These are phyloP conservation scores for Gulo gulo DNA, from an alignment of 2,113 vertebrate species.

Conservation along the genomic window DNA sequence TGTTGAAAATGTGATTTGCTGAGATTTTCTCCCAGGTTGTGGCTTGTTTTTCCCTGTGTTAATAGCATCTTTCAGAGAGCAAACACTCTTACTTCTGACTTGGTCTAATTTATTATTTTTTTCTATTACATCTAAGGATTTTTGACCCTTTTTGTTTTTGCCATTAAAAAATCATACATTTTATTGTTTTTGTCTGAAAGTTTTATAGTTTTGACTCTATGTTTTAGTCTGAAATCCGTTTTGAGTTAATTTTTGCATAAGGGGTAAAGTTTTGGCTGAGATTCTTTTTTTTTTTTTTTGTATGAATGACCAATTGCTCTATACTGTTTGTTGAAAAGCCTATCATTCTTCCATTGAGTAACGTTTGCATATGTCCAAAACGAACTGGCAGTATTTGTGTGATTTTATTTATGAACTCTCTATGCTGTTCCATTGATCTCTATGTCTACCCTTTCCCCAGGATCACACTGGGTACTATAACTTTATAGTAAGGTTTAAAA, in stretches of 20 bases:
- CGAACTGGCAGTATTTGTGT: not conserved
- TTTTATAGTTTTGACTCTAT: not conserved
- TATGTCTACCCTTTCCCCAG: not conserved
- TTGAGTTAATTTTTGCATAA: conserved; percentile 28
- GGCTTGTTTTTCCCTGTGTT: not conserved
- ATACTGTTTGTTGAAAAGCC: not conserved
- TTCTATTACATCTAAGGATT: not conserved
- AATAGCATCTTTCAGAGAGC: not conserved
- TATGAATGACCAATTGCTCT: not conserved
- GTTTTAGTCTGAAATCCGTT: not conserved
- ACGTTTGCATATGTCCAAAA: not conserved
- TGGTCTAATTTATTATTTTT: not conserved
- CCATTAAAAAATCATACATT: not conserved
- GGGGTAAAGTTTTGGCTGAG: not conserved
- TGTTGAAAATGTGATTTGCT: not conserved
- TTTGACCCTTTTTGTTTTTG: not conserved
- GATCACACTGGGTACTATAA: not conserved
- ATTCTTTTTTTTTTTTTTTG: not conserved
- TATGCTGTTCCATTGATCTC: not conserved
- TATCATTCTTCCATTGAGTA: not conserved
- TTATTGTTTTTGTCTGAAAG: not conserved
- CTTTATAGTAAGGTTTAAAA: not conserved
- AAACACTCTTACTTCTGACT: not conserved
- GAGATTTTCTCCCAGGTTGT: not conserved
- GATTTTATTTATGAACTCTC: not conserved